A percentile compares a stretch with the other conserved stretches of the same genome.
These are phyloP conservation scores for Sphinx pinastri DNA, from an alignment of 2,888 invertebrate species.

Conservation along the genomic window DNA sequence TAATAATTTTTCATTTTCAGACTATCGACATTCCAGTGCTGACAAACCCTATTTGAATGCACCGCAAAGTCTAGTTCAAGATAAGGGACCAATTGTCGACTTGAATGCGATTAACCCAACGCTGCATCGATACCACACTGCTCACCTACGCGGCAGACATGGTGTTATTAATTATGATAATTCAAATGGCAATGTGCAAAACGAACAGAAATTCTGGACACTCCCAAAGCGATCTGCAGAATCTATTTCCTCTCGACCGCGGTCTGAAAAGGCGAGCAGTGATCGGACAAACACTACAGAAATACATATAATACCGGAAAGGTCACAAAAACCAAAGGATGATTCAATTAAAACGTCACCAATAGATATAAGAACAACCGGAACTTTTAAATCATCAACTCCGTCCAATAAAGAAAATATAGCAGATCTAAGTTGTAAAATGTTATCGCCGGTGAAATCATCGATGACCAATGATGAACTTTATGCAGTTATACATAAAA, in stretches of 20 bases:
- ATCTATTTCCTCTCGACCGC: conserved; percentile 41
- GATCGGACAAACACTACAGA: conserved; percentile 50
- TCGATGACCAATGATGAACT: conserved; percentile 91
- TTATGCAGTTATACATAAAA: conserved; percentile 90
- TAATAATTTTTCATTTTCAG: conserved; percentile 65
- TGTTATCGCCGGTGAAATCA: conserved; percentile 87
- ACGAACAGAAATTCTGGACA: conserved; percentile 83
- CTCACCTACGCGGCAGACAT: conserved; percentile 68
- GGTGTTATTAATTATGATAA: conserved; percentile 65
- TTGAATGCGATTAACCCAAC: conserved; percentile 63
- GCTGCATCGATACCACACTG: conserved; percentile 61
- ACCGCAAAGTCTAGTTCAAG: conserved; percentile 56
- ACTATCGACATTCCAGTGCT: conserved; percentile 87
- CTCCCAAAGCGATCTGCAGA: conserved; percentile 75
- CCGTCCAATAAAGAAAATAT: conserved; percentile 84
- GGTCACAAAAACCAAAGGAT: conserved; percentile 46
- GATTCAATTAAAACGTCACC: conserved; percentile 86
- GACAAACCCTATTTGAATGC: conserved; percentile 72
- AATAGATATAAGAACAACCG: conserved; percentile 85
- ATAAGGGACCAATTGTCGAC: conserved; percentile 57
- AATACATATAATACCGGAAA: conserved; percentile 42
- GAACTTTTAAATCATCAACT: conserved; percentile 87
- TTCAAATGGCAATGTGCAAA: conserved; percentile 45
- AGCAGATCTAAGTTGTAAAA: conserved; percentile 75
- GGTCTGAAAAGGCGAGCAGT: conserved; percentile 42